Percentiles rank a stretch among this genome's conserved stretches.
These are phyloP conservation scores for Eulimnadia texana DNA, from an alignment of 1,140 invertebrate species.

Conservation along the genomic window DNA sequence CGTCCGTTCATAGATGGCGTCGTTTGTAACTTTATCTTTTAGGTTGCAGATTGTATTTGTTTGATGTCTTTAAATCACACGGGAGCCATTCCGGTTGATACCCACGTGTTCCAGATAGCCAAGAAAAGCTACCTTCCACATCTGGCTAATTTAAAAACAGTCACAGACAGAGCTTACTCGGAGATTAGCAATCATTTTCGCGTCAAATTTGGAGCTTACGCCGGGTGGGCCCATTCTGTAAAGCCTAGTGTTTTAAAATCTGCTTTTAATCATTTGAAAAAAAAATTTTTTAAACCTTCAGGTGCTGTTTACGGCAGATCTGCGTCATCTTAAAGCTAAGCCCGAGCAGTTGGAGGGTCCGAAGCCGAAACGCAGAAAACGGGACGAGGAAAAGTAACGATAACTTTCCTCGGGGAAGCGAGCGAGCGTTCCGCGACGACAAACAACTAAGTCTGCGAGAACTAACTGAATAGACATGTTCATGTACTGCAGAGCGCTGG, in stretches of 20 bases:
- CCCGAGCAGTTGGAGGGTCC: background rate
- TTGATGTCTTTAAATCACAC: conserved; percentile 88
- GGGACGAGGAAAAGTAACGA: background rate
- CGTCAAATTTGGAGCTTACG: conserved; percentile 64
- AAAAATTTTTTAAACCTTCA: conserved; percentile 13
- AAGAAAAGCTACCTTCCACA: conserved; percentile 63
- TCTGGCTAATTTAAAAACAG: conserved; percentile 54
- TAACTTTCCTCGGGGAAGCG: background rate
- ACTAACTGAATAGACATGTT: too few species aligned
- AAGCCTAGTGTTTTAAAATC: conserved; percentile 20
- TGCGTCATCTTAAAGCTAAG: conserved; percentile 13
- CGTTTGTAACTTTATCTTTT: conserved; percentile 21
- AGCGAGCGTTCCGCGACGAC: background rate
- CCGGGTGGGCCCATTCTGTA: conserved; percentile 92
- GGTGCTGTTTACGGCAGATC: conserved; percentile 15
- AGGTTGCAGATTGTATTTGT: conserved; percentile 97
- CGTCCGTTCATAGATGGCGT: conserved; percentile 14
- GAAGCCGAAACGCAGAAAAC: background rate
- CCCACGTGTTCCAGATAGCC: conserved; percentile 89
- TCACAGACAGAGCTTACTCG: conserved; percentile 67
- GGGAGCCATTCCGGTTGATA: conserved; percentile 84
- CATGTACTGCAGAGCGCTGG: too few species aligned
- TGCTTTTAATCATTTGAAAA: background rate
- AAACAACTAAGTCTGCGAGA: too few species aligned
- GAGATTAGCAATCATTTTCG: conserved; percentile 73